Base-by-base conservation (phyloP, 37 sponge, comb jelly and placozoan species). In the Ianthella basta region DNA sequence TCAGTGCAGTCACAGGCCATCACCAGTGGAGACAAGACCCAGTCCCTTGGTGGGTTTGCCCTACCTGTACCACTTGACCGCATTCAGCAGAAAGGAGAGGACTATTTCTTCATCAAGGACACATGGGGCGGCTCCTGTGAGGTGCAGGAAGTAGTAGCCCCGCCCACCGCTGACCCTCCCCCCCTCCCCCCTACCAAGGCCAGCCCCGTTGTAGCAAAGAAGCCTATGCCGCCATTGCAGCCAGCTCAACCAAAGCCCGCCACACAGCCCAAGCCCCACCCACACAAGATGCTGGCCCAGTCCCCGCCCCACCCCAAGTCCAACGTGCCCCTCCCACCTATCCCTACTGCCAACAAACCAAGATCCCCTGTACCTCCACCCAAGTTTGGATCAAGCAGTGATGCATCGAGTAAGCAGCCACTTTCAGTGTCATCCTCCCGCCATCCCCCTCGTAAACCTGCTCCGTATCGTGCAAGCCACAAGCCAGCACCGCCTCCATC, bases 1-100 rank as follows among this genome's bases (percentile, higher is more conserved):
- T 73, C 75, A 34, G 83, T 88, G 23, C 92, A 86, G 60, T 88
- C 92, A 0, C 38, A 29, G 5, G 84, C 68, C 30, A 83, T 88
- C 61, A 56, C 56, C 18, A 67, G 67, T 0, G 85, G 61, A 16
- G 89, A 88, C 35, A 40, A 86, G 21, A 19, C 66, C 0, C 88
- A 70, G 59, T 83, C 92, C 10, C 82, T 91, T 0, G 85, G 81
- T 4, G 83, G 80, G 5, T 91, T 87, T 57, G 68, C 36, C 14
- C 67, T 91, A 0, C 19, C 78, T 10, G 91, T 75, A 24, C 78
- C 78, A 12, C 33, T 75, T 23, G 32, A 29, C 1, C 70, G 34
- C 25, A 75, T 36, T 5, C 78, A 75, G 54, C 44, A 75, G 78
- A 82, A 60, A 63, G 53, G 64, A 63, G 66, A 41, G 23, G 82